Percentiles rank a stretch among this genome's conserved stretches.
Evolutionary conservation across 1,140 invertebrate genomes (phyloP).

Genomic region (Zaprionus ghesquierei): DNA sequence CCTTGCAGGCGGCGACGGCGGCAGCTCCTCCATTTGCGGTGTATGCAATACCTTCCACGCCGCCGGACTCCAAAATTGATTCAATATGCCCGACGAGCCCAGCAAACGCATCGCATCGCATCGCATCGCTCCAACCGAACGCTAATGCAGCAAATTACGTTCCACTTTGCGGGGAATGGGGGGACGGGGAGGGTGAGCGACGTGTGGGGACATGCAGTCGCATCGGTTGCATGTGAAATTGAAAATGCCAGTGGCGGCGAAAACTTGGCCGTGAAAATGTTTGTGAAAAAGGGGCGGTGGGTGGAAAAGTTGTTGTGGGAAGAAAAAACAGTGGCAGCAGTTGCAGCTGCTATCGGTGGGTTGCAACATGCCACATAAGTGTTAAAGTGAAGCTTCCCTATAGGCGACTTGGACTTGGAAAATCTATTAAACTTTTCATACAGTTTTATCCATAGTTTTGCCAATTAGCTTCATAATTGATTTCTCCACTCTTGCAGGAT

Average conservation of each 20-base stretch:
- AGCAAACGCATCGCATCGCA: neutral
- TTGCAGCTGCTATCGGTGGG: neutral
- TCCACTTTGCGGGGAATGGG: neutral
- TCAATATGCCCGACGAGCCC: constrained; percentile 41
- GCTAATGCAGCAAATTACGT: constrained; percentile 11
- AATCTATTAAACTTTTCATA: neutral
- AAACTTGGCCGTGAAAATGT: constrained; percentile 6
- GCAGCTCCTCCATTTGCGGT: constrained; percentile 50
- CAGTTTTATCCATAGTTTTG: neutral
- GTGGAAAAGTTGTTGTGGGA: neutral
- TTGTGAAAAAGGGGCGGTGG: neutral
- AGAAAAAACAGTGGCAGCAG: neutral
- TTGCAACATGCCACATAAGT: neutral
- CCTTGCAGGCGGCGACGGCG: constrained; percentile 1
- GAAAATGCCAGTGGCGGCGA: constrained; percentile 9
- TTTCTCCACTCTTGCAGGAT: neutral
- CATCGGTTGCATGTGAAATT: constrained; percentile 15
- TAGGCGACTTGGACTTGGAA: neutral
- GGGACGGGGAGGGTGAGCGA: too few relatives aligned
- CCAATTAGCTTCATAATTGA: neutral
- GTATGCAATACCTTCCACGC: constrained; percentile 43
- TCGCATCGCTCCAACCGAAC: constrained; percentile 4
- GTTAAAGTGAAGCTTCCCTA: neutral
- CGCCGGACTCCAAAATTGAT: constrained; percentile 50
- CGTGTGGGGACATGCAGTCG: too few relatives aligned